Conservation (phyloP, 1,140 invertebrate species). For the Bradysia coprophila region DNA sequence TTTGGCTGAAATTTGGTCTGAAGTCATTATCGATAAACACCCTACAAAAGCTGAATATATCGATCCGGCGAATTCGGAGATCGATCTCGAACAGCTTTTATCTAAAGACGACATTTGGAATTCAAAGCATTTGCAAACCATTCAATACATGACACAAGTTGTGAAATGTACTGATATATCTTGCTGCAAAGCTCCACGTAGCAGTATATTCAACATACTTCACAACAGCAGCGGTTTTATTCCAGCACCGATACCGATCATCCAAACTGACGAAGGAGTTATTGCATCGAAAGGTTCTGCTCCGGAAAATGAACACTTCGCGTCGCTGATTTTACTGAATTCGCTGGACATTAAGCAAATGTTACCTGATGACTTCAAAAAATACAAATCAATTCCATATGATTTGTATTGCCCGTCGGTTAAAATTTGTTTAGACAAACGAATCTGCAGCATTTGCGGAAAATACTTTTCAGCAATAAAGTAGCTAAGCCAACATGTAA, state of each 20-base stretch:
- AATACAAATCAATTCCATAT: too few relatives aligned
- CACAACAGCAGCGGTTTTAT: background rate
- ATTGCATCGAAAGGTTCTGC: background rate
- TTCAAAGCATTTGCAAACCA: background rate
- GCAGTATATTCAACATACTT: background rate
- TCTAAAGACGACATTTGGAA: background rate
- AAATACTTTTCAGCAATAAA: background rate
- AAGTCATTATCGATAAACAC: slow-evolving; percentile 14
- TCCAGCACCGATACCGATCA: background rate
- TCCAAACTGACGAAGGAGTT: background rate
- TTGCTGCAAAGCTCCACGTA: background rate
- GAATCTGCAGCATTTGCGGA: background rate
- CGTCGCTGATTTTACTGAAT: too few relatives aligned
- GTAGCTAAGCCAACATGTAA: slow-evolving; percentile 4
- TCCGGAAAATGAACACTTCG: too few relatives aligned
- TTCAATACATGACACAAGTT: background rate
- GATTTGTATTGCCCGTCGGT: background rate
- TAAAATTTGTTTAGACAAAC: background rate
- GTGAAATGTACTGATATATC: background rate
- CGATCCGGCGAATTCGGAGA: background rate
- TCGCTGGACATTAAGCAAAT: too few relatives aligned
- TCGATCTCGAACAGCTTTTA: background rate
- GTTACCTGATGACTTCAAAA: too few relatives aligned
- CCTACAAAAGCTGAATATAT: slow-evolving; percentile 15
- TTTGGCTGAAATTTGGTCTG: slow-evolving; percentile 16